Base-by-base conservation (phyloP, 2,797 vertebrate species). In the Nothura maculosa region DNA sequence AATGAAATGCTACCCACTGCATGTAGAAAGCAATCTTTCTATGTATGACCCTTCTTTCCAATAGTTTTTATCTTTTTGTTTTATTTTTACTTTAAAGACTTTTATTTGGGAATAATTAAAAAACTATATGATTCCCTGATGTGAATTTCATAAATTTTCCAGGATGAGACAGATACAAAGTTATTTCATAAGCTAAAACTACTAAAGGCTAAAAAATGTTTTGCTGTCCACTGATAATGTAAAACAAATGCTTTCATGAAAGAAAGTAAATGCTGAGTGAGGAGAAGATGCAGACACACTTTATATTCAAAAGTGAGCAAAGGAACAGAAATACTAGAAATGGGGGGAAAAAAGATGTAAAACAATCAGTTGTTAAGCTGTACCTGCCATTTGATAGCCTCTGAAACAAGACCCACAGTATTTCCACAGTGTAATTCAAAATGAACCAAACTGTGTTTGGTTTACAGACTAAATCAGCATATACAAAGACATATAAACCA, bases 371-470 rank as follows among this genome's bases (percentile, higher is more conserved):
- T 80, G 4, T 50, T 72, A 74, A 78, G 3, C 3, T 87, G 22
- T 45, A 10, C 40, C 81, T 95, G 52, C 27, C 22, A 20, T 70
- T 77, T 88, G 19, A 43, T 54, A 87, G 24, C 28, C 63, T 88
- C 60, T 85, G 78, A 88, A 95, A 85, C 43, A 32, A 79, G 81
- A 50, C 25, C 27, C n/a, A 27, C 10, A 52, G 11, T 64, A 45
- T 85, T 95, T 87, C 94, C 75, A 69, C 73, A 70, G 6, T 7
- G 11, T 2, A 55, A 30, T 73, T 93, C 52, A 69, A 93, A 94
- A 83, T 11, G 40, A 78, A 18, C 34, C 34, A 63, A 81, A 8
- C 54, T 67, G 5, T 55, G 54, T 78, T 87, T 64, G 66, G 50
- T 82, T 96, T 90, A 19, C 30, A 81, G 15, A 16, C 32, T 55